phyloP scores from a whole-genome alignment of 2,797 vertebrate genomes.

The Diplodus puntazzo region DNA sequence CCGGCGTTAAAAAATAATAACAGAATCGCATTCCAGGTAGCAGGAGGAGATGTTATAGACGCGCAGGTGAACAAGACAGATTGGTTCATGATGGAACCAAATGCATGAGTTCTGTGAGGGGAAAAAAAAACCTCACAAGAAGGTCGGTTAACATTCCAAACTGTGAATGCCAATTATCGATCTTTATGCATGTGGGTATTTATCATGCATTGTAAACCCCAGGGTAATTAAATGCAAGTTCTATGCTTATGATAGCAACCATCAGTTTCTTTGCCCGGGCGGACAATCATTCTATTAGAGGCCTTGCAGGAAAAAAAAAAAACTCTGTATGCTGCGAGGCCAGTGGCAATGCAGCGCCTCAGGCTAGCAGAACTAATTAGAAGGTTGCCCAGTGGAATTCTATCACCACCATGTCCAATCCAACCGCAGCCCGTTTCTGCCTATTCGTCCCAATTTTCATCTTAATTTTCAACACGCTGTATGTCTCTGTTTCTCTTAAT shows the following conservation, averaged over 20 bases:
- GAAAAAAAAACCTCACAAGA: slow-evolving; percentile 14
- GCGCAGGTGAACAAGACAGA: slow-evolving; percentile 40
- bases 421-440: slow-evolving; percentile 57
- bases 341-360: slow-evolving; percentile 78
- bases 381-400: slow-evolving; percentile 86
- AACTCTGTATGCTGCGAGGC: slow-evolving; percentile 78
- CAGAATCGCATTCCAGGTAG: slow-evolving; percentile 3
- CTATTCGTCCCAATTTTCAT: slow-evolving; percentile 75
- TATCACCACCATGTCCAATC: slow-evolving; percentile 72
- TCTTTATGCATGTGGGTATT: slow-evolving; percentile 81
- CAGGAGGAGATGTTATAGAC: slow-evolving; percentile 16
- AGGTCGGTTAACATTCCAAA: slow-evolving; percentile 73
- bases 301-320: slow-evolving; percentile 64
- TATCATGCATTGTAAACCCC: slow-evolving; percentile 83
- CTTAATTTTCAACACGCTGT: slow-evolving; percentile 76
- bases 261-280: slow-evolving; percentile 77
- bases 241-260: slow-evolving; percentile 81
- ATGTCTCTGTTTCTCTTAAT: slow-evolving; percentile 76
- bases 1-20: neutral
- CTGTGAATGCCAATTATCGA: slow-evolving; percentile 82
- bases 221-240: slow-evolving; percentile 84
- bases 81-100: slow-evolving; percentile 41
- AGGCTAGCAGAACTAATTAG: slow-evolving; percentile 87
- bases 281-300: slow-evolving; percentile 85
- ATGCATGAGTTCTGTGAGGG: slow-evolving; percentile 4